Evolutionary conservation across 1,140 invertebrate genomes (phyloP).

Genomic region (Drusus annulatus): DNA sequence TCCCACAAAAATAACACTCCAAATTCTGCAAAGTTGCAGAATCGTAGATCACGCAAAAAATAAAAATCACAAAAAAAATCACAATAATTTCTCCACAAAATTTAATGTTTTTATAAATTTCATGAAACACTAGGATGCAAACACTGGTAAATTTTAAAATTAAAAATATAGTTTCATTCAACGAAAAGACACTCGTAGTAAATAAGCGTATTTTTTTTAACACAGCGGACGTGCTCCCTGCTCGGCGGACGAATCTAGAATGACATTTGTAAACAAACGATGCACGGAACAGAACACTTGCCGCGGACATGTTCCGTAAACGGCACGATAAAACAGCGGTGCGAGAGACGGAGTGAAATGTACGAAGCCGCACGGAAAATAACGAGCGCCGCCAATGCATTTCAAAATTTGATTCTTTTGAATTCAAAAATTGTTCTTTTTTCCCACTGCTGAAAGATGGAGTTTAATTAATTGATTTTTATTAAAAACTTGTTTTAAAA

Average conservation of each 20-base stretch:
- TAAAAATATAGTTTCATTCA: slow-evolving; percentile 1
- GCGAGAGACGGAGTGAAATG: neutral
- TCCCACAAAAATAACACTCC: slow-evolving; percentile 6
- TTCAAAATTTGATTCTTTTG: neutral
- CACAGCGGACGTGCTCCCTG: neutral
- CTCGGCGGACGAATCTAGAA: neutral
- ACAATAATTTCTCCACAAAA: slow-evolving; percentile 13
- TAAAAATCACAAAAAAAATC: slow-evolving; percentile 10
- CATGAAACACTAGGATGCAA: neutral
- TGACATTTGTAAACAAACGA: slow-evolving; percentile 34
- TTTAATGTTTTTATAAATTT: neutral
- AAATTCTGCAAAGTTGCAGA: neutral
- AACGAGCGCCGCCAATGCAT: neutral
- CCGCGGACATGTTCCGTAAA: neutral
- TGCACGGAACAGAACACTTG: slow-evolving; percentile 15
- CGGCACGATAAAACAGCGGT: neutral
- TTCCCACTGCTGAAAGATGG: too few relatives aligned
- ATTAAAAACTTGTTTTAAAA: too few relatives aligned
- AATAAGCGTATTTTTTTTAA: neutral
- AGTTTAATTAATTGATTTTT: too few relatives aligned
- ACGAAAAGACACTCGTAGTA: neutral
- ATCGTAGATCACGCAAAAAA: neutral
- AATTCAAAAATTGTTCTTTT: too few relatives aligned
- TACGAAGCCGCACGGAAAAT: neutral
- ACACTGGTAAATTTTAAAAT: neutral